Evolutionary conservation across 2,113 vertebrate species (phyloP), one percentile per base, ranked within the genome.

Genomic region (Corydoras sp.): DNA sequence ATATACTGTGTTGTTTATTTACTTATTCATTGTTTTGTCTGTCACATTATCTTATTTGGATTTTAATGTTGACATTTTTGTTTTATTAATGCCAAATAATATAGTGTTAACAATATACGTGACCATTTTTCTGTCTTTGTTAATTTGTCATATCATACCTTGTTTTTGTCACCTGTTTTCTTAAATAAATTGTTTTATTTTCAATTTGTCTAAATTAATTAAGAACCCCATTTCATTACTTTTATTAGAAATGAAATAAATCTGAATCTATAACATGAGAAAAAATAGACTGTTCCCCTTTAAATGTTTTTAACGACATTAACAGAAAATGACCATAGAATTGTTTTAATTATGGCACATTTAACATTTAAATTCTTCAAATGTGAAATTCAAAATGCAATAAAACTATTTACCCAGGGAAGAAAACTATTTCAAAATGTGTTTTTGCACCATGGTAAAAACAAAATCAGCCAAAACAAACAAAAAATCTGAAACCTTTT

Each of bases 381-480:
- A 24, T 24, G 18, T 24, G 18, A 24, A 24, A 24, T 24, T 24
- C 18, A 43, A 43, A 43, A 43, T 43, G 35, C 35, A 43, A 43
- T 43, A 43, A 43, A 43, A 43, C 0, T 43, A 43, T 43, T 43
- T 43, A 43, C 35, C 35, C 35, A 43, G 4, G 35, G 7, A 43
- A 5, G 35, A 43, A 43, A 5, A 43, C 78, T 85, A 87, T 78
- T 79, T 86, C 2, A 24, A 87, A 85, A 78, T 84, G 83, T 83
- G 82, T 77, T 81, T 80, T 83, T 87, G 82, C 77, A 83, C 73
- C 72, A 77, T 65, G 81, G 82, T 79, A 77, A 84, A 81, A 77
- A 76, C 72, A 74, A 77, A 61, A 53, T 35, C 49, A 43, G 35
- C 7, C 35, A 43, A 43, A 43, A 43, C 35, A 43, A 43, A 43